phyloP scores from a whole-genome alignment of 2,113 vertebrate genomes.

The Patagioenas fasciata region DNA sequence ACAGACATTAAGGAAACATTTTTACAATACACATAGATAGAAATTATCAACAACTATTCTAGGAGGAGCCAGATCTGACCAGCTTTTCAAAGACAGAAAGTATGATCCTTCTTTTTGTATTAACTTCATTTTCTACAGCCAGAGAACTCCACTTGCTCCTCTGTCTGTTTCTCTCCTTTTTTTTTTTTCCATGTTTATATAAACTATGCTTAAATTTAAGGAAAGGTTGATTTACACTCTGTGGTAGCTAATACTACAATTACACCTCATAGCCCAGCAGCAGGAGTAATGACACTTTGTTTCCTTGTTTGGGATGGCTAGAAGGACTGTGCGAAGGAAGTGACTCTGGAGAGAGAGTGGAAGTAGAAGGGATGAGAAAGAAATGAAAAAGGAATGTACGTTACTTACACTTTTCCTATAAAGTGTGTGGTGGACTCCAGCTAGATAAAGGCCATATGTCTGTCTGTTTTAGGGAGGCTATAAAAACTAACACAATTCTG shows the following conservation, averaged over 20 bases:
- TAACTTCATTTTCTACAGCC: neutral
- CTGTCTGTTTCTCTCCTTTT: neutral
- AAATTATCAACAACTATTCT: neutral
- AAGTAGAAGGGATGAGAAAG: neutral
- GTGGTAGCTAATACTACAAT: neutral
- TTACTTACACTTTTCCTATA: neutral
- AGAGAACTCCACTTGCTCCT: neutral
- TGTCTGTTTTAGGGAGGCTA: neutral
- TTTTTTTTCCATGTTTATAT: neutral
- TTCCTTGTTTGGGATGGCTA: neutral
- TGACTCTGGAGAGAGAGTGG: neutral
- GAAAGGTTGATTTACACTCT: neutral
- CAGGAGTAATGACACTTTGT: neutral
- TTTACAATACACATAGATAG: neutral
- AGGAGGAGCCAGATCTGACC: neutral
- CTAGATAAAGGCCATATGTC: neutral
- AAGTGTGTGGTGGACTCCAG: neutral
- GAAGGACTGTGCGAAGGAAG: rapidly evolving
- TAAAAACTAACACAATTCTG: neutral
- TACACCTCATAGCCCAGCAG: neutral
- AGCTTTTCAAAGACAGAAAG: neutral
- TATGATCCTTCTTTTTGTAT: neutral
- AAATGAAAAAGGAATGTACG: neutral
- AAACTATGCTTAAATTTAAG: neutral
- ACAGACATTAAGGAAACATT: neutral